These are phyloP conservation scores for Ardeotis arabs DNA, from an alignment of 2,113 vertebrate species.

Conservation along the genomic window DNA sequence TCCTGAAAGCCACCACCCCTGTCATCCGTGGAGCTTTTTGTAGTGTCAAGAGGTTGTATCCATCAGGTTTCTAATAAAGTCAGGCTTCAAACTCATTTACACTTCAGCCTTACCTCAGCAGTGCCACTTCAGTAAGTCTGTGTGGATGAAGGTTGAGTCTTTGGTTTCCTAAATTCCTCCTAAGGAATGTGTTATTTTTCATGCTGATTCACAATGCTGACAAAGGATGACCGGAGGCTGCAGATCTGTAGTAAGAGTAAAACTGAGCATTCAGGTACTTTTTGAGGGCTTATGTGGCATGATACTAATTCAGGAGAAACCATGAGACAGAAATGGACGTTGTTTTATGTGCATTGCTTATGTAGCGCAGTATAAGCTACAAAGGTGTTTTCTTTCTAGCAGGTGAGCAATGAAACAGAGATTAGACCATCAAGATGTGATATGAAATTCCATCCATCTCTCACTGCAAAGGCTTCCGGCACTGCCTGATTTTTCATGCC, in stretches of 20 bases:
- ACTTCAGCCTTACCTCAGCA: neutral
- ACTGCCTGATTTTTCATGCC: neutral
- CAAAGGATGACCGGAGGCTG: neutral
- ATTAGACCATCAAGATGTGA: neutral
- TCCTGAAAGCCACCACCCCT: neutral
- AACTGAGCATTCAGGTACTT: neutral
- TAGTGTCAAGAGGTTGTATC: neutral
- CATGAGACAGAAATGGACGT: neutral
- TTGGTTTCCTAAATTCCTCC: neutral
- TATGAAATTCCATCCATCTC: neutral
- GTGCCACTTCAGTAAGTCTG: neutral
- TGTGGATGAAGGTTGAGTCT: neutral
- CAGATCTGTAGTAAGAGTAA: neutral
- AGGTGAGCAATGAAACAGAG: neutral
- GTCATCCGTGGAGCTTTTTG: neutral
- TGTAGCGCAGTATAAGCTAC: neutral
- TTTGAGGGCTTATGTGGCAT: neutral
- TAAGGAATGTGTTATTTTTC: neutral
- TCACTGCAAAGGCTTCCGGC: neutral
- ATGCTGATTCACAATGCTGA: neutral
- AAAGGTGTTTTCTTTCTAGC: neutral
- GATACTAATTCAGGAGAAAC: neutral
- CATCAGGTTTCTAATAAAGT: neutral
- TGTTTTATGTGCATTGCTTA: neutral
- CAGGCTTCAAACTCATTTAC: neutral